Percentiles rank a stretch among this genome's conserved stretches.
Evolutionary conservation across 2,113 vertebrate species (phyloP).

Genomic region (Athene noctua): DNA sequence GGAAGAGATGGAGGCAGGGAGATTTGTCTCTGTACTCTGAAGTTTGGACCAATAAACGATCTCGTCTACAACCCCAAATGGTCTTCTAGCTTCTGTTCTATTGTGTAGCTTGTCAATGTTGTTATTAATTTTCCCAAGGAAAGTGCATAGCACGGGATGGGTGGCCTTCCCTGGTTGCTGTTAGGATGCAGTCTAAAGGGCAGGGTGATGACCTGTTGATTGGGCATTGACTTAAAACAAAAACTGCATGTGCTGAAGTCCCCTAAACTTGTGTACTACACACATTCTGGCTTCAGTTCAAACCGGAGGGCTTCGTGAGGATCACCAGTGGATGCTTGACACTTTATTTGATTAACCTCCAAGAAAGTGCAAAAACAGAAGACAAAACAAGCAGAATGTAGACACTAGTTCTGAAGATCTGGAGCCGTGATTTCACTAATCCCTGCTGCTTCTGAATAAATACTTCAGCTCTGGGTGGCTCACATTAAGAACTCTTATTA

Average conservation of each 20-base stretch:
- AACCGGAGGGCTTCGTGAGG: background rate
- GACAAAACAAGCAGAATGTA: background rate
- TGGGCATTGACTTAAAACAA: background rate
- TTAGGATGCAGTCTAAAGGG: background rate
- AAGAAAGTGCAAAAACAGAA: background rate
- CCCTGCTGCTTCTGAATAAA: background rate
- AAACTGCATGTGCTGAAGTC: background rate
- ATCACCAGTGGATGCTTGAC: background rate
- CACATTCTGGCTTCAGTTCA: background rate
- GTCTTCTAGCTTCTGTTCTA: constrained; percentile 40
- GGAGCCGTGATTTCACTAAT: background rate
- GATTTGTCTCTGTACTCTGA: background rate
- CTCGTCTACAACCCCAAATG: constrained; percentile 60
- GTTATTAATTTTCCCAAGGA: constrained; percentile 1
- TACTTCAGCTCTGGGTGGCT: background rate
- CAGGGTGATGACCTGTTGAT: background rate
- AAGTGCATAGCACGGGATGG: background rate
- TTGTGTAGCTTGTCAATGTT: constrained; percentile 40
- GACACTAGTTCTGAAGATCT: background rate
- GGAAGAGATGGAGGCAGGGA: background rate
- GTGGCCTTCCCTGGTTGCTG: background rate
- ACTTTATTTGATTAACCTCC: background rate
- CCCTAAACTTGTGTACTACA: background rate
- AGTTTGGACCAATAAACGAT: constrained; percentile 58
- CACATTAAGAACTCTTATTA: background rate